These are phyloP conservation scores for Tipula vernalis DNA, from an alignment of 2,888 invertebrate species.

Conservation along the genomic window DNA sequence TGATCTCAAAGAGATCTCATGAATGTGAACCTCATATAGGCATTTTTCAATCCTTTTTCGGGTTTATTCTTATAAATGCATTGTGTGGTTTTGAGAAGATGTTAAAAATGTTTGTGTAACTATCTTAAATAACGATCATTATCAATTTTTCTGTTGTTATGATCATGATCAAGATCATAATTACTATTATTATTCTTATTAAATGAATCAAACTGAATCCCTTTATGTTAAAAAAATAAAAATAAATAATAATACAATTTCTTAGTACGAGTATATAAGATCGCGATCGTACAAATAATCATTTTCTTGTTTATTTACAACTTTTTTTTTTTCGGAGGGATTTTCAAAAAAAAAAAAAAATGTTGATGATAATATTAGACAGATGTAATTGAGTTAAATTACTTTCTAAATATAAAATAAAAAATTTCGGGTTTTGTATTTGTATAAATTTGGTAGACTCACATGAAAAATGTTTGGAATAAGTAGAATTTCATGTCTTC, in stretches of 20 bases:
- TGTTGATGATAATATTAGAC: conserved; percentile 4
- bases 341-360: neutral
- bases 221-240: neutral
- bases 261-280: neutral
- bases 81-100: neutral
- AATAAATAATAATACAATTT: neutral
- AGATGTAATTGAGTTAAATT: conserved; percentile 4
- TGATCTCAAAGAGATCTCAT: neutral
- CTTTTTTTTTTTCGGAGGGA: neutral
- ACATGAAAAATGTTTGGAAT: neutral
- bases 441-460: neutral
- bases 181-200: neutral
- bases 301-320: neutral
- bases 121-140: neutral
- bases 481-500: neutral
- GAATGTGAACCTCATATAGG: neutral
- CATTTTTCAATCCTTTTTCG: neutral
- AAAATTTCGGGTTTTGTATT: neutral
- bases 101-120: no score
- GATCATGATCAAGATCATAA: neutral
- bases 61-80: neutral
- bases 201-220: neutral
- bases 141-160: neutral
- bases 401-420: neutral
- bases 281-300: neutral